Evolutionary conservation across 2,113 vertebrate species (phyloP), one percentile per base, ranked within the genome.

Genomic region (Rana temporaria): DNA sequence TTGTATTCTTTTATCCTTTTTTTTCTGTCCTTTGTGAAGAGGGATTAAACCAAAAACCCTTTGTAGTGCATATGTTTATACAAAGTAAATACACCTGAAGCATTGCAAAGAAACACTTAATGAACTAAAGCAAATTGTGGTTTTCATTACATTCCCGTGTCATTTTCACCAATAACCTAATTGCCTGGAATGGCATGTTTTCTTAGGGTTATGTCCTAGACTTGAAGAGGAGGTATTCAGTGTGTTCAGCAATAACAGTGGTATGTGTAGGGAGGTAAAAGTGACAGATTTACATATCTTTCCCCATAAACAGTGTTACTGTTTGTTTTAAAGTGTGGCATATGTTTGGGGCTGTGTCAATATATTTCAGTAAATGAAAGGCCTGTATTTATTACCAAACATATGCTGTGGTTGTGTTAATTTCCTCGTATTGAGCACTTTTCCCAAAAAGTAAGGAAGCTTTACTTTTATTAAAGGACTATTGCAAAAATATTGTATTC

Each of bases 121-220:
- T 83, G 18, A 79, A 57, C 48, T 68, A 59, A 79, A 70, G 72
- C 80, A 30, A 22, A 76, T 86, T 83, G 22, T 80, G 60, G 60
- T 64, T 77, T 86, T 85, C 71, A 79, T 81, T 85, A 26, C 79
- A 89, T 85, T 88, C 79, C 79, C 57, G 66, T 90, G 86, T 89
- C 87, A 91, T 91, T 85, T 87, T 93, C 79, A 87, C 91, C 89
- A 88, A 82, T 84, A 85, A 79, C 76, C 85, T 90, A 89, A 93
- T 92, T 94, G 90, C 89, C 87, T 89, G 89, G 89, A 87, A 93
- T 91, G 91, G 84, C 84, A 80, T 89, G 89, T 90, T 92, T 94
- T 90, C 92, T 89, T 90, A 88, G 89, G 87, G 85, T 89, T 91
- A 89, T 93, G 90, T 90, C 81, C 69, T 73, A 89, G 91, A 87